These are phyloP conservation scores for Montipora efflorescens DNA, from an alignment of 64 coral and sea anemone species.

Conservation along the genomic window DNA sequence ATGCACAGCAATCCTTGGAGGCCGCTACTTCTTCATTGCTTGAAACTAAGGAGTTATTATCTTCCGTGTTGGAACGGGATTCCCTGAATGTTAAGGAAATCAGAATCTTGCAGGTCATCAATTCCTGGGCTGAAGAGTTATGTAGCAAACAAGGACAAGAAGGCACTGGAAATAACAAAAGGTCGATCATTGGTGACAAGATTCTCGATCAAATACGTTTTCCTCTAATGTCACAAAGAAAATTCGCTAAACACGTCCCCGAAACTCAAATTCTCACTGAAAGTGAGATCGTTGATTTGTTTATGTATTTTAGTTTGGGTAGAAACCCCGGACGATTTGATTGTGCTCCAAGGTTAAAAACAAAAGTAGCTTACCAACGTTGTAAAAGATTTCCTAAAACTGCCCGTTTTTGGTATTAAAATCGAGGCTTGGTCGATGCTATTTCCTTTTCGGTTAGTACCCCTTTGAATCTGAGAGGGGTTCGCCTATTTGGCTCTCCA, in stretches of 20 bases:
- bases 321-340: neutral
- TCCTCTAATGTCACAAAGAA: neutral
- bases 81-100: neutral
- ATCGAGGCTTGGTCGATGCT: neutral
- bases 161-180: neutral
- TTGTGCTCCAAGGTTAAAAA: neutral
- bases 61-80: neutral
- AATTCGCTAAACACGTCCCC: neutral
- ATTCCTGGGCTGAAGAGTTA: neutral
- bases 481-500: neutral
- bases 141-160: neutral
- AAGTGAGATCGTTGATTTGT: neutral
- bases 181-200: neutral
- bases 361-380: neutral
- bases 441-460: neutral
- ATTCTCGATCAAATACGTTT: neutral
- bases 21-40: neutral
- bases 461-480: neutral
- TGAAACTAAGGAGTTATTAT: neutral
- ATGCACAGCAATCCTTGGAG: neutral
- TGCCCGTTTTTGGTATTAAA: neutral
- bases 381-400: neutral
- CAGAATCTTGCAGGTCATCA: neutral
- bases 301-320: neutral
- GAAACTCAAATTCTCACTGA: neutral